These are phyloP conservation scores for Nineta flava DNA, from an alignment of 2,888 invertebrate genomes.

Conservation along the genomic window DNA sequence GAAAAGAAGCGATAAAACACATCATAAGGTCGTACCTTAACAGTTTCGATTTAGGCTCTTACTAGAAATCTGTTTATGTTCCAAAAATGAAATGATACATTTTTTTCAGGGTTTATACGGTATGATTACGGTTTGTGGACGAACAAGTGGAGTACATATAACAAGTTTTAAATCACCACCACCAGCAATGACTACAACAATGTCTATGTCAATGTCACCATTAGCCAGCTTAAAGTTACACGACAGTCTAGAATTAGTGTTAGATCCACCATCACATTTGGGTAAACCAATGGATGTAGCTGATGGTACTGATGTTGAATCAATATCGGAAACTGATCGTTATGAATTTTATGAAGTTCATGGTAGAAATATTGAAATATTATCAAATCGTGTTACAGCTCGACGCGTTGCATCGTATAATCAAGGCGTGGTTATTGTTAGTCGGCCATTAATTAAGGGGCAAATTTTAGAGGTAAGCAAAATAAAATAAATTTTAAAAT, in stretches of 20 bases:
- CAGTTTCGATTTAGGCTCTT: too few species aligned
- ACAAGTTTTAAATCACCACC: conserved; percentile 43
- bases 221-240: conserved; percentile 33
- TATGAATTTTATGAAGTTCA: conserved; percentile 70
- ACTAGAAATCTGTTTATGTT: too few species aligned
- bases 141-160: conserved; percentile 59
- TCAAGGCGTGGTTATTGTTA: conserved; percentile 52
- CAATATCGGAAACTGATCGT: conserved; percentile 24
- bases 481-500: too few species aligned
- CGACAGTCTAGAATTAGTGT: conserved; percentile 42
- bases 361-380: conserved; percentile 63
- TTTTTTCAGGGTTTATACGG: conserved; percentile 54
- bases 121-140: conserved; percentile 68
- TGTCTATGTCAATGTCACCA: conserved; percentile 22
- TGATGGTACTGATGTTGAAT: conserved; percentile 30
- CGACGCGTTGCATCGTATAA: conserved; percentile 68
- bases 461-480: conserved; percentile 48
- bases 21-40: too few species aligned
- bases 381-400: conserved; percentile 48
- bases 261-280: conserved; percentile 33
- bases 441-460: conserved; percentile 45
- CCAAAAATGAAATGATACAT: too few species aligned
- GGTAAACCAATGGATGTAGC: conserved; percentile 2
- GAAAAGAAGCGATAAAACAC: too few species aligned
- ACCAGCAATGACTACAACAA: conserved; percentile 26